Base-by-base conservation (phyloP, 2,888 invertebrate genomes). In the Agrotis exclamationis region DNA sequence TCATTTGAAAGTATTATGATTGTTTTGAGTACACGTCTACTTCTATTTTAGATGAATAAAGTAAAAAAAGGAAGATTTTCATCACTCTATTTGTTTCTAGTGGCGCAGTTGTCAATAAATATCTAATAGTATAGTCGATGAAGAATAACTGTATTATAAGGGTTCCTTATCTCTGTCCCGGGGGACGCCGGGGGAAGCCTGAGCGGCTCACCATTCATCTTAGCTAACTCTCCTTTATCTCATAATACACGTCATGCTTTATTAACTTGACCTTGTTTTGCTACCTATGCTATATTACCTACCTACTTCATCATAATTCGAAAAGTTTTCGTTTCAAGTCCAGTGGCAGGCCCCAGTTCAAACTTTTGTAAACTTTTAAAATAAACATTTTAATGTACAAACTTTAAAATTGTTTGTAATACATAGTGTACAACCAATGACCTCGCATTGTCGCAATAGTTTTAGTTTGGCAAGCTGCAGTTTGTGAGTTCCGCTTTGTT, bases 61-160 rank as follows among this genome's bases (percentile, higher is more conserved):
- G 59, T 44, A 33, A 53, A 24, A 20, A 54, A 24, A 28, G 63
- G n/a, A 51, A 16, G 1, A 11, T 39, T 39, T 39, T 11, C 39
- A 39, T 39, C 11, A 39, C 39, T 39, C 39, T 11, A 11, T 39
- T 66, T 24, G 22, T 63, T 44, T 28, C 16, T 59, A n/a, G 47
- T 74, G 24, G 63, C 51, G 50, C 20, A 51, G 67, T 51, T 73
- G 70, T 79, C 76, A 83, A 73, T 82, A 83, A 74, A 75, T 62
- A 79, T 62, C 24, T 57, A 60, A 73, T 66, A 63, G 64, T 45
- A 68, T 20, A 53, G 65, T 65, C 57, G 63, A 72, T 79, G 80
- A 83, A 82, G 68, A 83, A 83, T 83, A 79, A 79, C 58, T 72
- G 63, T 79, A 70, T 75, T 76, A 73, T 45, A 63, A 58, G 59